Conservation (phyloP, 2,113 vertebrate genomes). For the Lepisosteus osseus region DNA sequence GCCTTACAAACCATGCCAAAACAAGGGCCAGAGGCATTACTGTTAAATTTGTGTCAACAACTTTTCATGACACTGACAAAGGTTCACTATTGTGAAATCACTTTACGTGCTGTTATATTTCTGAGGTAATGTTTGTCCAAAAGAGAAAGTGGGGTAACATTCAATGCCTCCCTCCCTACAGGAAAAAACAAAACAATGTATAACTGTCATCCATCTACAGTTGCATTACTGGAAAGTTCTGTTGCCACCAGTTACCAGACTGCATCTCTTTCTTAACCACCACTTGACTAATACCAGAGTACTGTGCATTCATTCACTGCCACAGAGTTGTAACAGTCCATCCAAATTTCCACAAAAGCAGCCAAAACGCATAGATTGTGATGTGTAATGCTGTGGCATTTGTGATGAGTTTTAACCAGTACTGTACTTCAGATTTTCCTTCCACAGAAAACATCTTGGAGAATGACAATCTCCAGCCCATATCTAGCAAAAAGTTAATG, state of each 20-base stretch:
- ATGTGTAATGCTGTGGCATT: slow-evolving; percentile 11
- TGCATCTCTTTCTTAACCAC: background rate
- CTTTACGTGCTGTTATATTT: no score
- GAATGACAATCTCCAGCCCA: slow-evolving; percentile 30
- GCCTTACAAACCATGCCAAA: slow-evolving; percentile 4
- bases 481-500: slow-evolving; percentile 35
- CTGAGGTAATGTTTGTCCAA: no score
- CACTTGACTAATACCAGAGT: slow-evolving; percentile 32
- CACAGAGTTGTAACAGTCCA: slow-evolving; percentile 42
- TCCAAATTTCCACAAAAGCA: slow-evolving; percentile 60
- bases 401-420: slow-evolving; percentile 30
- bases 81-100: background rate
- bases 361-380: slow-evolving; percentile 52
- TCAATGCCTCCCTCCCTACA: background rate
- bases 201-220: slow-evolving; percentile 21
- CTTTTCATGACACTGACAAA: slow-evolving; percentile 13
- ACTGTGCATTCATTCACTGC: slow-evolving; percentile 68
- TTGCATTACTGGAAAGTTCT: slow-evolving; percentile 35
- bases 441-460: slow-evolving; percentile 33
- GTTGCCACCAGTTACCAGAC: slow-evolving; percentile 25
- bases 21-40: slow-evolving; percentile 34
- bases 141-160: no score
- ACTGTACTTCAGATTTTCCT: slow-evolving; percentile 58
- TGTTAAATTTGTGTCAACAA: slow-evolving; percentile 2
- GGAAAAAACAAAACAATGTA: slow-evolving; percentile 22